Conservation (phyloP, 2,888 invertebrate species). For the Diadegma fenestrale region DNA sequence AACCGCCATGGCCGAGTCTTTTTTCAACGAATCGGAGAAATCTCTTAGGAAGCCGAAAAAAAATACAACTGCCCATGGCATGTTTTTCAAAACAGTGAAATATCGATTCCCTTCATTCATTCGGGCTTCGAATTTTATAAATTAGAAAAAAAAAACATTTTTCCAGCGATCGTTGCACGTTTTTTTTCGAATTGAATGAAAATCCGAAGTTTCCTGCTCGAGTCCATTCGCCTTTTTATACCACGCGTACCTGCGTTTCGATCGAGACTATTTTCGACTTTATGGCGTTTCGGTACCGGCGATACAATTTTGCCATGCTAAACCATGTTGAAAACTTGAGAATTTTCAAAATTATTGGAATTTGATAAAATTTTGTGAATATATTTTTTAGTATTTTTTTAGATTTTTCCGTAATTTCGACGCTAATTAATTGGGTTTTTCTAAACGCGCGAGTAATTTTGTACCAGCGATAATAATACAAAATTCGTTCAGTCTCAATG, state of each 20-base stretch:
- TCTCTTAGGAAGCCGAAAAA: background rate
- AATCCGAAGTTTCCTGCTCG: background rate
- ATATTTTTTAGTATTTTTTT: too few species aligned
- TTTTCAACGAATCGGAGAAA: constrained; percentile 1
- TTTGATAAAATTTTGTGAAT: too few species aligned
- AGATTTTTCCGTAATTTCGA: too few species aligned
- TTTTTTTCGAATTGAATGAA: too few species aligned
- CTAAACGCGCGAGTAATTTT: background rate
- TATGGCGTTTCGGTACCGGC: too few species aligned
- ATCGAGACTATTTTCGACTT: background rate
- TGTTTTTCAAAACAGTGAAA: background rate
- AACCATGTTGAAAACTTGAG: too few species aligned
- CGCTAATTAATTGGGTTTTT: background rate
- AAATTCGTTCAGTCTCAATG: background rate
- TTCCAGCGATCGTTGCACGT: too few species aligned
- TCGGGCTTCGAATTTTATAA: too few species aligned
- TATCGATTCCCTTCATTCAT: background rate
- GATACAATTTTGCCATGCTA: too few species aligned
- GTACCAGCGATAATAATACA: too few species aligned
- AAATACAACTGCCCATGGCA: background rate
- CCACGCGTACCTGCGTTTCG: background rate
- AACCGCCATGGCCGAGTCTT: background rate
- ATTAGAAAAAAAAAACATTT: too few species aligned
- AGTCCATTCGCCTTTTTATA: background rate
- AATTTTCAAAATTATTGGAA: too few species aligned